Evolutionary conservation across 2,888 invertebrate genomes (phyloP).

Genomic region (Entomobrya multifasciata): DNA sequence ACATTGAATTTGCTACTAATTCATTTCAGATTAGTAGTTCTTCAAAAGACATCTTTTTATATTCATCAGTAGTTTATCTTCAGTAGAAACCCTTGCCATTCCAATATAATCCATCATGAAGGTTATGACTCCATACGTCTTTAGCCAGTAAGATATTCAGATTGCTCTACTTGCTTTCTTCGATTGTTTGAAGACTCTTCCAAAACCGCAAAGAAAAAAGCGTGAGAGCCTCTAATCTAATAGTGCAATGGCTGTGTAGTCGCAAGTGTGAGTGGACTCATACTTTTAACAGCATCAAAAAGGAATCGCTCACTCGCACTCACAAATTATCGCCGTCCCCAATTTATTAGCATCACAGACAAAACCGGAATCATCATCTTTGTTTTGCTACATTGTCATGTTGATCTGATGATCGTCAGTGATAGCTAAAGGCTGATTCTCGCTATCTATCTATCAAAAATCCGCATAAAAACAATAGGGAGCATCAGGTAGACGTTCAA

Average conservation of each 20-base stretch:
- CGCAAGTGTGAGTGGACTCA: background rate
- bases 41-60: too few species aligned
- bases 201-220: background rate
- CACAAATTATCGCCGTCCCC: conserved; percentile 66
- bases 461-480: conserved; percentile 1
- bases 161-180: background rate
- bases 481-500: conserved; percentile 63
- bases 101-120: conserved; percentile 54
- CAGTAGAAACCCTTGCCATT: conserved; percentile 2
- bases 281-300: background rate
- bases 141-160: background rate
- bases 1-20: too few species aligned
- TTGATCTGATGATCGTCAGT: conserved; percentile 4
- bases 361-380: conserved; percentile 60
- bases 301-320: conserved; percentile 41
- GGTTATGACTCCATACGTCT: conserved; percentile 28
- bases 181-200: background rate
- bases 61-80: too few species aligned
- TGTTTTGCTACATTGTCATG: conserved; percentile 5
- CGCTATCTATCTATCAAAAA: conserved; percentile 14
- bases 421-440: conserved; percentile 52
- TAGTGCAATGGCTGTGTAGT: background rate
- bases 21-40: too few species aligned
- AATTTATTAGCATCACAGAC: conserved; percentile 61
- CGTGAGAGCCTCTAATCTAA: background rate